Percentiles rank a stretch among this genome's conserved stretches.
phyloP scores from a whole-genome alignment of 1,140 invertebrate species.

The Apis laboriosa region DNA sequence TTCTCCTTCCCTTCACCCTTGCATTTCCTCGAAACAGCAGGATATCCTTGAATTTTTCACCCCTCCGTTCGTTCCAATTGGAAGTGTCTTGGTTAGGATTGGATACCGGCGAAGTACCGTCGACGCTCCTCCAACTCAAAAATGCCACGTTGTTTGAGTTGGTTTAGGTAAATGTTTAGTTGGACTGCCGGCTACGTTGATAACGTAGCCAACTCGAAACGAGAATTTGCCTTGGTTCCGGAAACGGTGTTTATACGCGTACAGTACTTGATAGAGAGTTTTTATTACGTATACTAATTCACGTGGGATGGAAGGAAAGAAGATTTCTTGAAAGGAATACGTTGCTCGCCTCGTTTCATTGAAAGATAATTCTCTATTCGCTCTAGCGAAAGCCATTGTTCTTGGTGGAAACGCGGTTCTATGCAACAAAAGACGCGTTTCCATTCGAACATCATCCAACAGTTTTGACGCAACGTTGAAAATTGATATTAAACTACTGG shows the following conservation, averaged over 20 bases:
- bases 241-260: not conserved
- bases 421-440: not conserved
- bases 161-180: constrained; percentile 7
- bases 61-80: too few species aligned
- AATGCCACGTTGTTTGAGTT: constrained; percentile 11
- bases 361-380: not conserved
- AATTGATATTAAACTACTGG: constrained; percentile 8
- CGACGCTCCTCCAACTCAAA: not conserved
- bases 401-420: too few species aligned
- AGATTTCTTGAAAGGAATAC: not conserved
- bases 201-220: not conserved
- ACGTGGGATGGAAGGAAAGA: too few species aligned
- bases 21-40: not conserved
- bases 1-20: not conserved
- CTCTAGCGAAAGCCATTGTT: not conserved
- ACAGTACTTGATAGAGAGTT: not conserved
- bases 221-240: not conserved
- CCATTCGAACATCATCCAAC: too few species aligned
- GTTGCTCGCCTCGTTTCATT: too few species aligned
- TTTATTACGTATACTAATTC: not conserved
- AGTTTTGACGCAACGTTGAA: not conserved
- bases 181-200: not conserved
- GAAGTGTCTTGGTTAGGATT: not conserved
- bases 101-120: not conserved
- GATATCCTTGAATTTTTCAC: not conserved